Conservation (phyloP, 2,888 invertebrate genomes). For the Girardia tigrina region DNA sequence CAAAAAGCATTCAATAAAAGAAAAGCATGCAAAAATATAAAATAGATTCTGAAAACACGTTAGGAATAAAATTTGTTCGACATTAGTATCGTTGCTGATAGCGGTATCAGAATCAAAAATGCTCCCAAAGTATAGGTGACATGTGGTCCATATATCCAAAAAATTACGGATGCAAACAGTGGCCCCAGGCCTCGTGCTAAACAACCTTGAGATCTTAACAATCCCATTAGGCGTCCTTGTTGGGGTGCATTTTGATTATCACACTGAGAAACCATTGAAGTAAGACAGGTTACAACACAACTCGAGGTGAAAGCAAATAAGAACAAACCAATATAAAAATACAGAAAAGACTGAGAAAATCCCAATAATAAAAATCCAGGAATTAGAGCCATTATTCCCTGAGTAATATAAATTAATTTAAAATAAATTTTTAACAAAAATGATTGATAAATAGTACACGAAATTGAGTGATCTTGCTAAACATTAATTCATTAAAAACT, state of each 20-base stretch:
- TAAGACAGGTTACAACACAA: slow-evolving; percentile 82
- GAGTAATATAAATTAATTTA: slow-evolving; percentile 37
- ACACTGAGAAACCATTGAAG: slow-evolving; percentile 72
- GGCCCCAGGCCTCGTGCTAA: slow-evolving; percentile 82
- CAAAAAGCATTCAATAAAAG: neutral
- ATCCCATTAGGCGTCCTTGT: slow-evolving; percentile 80
- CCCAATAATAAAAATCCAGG: slow-evolving; percentile 74
- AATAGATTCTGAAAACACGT: neutral
- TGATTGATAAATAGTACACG: neutral
- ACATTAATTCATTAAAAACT: no score
- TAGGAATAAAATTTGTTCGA: neutral
- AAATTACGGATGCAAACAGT: slow-evolving; percentile 68
- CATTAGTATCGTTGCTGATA: neutral
- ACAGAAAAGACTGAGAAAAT: slow-evolving; percentile 55
- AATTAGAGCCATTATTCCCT: slow-evolving; percentile 68
- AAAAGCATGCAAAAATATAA: neutral
- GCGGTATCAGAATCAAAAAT: neutral
- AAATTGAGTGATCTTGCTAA: no score
- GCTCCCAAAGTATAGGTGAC: neutral
- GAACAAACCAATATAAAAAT: slow-evolving; percentile 68
- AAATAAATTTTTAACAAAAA: neutral
- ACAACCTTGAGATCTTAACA: slow-evolving; percentile 81
- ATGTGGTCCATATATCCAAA: neutral
- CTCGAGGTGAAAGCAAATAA: slow-evolving; percentile 68
- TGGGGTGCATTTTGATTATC: slow-evolving; percentile 59